phyloP scores from a whole-genome alignment of 2,888 invertebrate species.

The Parnassius smintheus region DNA sequence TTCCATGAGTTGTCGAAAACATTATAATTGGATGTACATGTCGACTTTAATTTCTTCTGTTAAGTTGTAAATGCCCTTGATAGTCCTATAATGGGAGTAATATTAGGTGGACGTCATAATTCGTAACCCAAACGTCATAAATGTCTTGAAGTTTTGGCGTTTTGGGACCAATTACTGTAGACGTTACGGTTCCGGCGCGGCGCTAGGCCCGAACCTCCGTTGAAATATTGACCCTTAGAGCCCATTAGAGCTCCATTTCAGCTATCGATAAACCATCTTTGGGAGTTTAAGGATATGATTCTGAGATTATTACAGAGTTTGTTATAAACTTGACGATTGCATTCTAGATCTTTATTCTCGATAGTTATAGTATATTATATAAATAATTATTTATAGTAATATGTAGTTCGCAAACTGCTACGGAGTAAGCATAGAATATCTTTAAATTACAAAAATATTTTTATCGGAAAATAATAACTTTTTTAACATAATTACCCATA shows the following conservation, averaged over 20 bases:
- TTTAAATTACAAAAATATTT: too few species aligned
- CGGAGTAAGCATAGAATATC: too few species aligned
- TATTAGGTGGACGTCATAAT: conserved; percentile 28
- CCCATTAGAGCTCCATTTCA: conserved; percentile 66
- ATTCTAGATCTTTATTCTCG: conserved; percentile 11
- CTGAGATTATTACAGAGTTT: conserved; percentile 45
- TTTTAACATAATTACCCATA: too few species aligned
- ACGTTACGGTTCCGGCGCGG: conserved; percentile 45
- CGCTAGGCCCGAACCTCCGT: conserved; percentile 44
- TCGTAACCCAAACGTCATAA: conserved; percentile 29
- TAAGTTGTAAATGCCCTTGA: conserved; percentile 12
- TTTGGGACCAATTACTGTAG: conserved; percentile 62
- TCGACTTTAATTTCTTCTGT: conserved; percentile 1
- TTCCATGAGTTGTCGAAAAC: too few species aligned
- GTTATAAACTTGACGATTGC: conserved; percentile 28
- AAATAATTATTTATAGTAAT: too few species aligned
- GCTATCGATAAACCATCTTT: conserved; percentile 63
- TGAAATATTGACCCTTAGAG: conserved; percentile 73
- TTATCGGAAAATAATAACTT: too few species aligned
- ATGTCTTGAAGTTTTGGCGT: conserved; percentile 42
- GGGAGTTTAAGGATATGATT: conserved; percentile 57
- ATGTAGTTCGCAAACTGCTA: too few species aligned
- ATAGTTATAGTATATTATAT: too few species aligned
- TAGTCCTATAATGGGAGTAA: conserved; percentile 26
- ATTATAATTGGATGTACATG: too few species aligned